Evolutionary conservation across 2,797 vertebrate genomes (phyloP).

Genomic region (Eleutherodactylus coqui): DNA sequence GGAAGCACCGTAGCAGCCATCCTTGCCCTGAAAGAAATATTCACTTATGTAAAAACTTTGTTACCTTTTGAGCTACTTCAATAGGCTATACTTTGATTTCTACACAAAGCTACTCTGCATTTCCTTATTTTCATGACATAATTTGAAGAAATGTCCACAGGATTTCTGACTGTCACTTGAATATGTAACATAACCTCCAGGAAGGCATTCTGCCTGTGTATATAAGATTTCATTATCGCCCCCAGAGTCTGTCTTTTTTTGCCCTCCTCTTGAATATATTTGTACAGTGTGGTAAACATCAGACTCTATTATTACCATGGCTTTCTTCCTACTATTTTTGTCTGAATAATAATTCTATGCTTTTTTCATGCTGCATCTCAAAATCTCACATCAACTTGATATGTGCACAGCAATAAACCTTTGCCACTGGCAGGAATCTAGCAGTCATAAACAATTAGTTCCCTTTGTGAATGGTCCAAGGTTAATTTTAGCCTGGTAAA

Average conservation of each 20-base stretch:
- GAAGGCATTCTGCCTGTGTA: slow-evolving; percentile 1
- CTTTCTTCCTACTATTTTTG: not conserved
- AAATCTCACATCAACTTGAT: slow-evolving; percentile 53
- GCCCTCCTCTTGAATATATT: slow-evolving; percentile 24
- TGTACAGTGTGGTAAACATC: slow-evolving; percentile 19
- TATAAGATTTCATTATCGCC: not conserved
- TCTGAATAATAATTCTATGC: not conserved
- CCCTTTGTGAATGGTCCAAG: slow-evolving; percentile 69
- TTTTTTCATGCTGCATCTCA: slow-evolving; percentile 4
- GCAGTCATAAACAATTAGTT: slow-evolving; percentile 74
- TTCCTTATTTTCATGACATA: not conserved
- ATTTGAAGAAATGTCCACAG: slow-evolving; percentile 24
- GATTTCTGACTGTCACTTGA: not conserved
- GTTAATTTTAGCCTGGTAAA: slow-evolving; percentile 74
- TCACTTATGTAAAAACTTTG: not conserved
- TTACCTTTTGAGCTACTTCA: not conserved
- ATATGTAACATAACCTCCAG: slow-evolving; percentile 14
- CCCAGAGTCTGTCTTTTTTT: not conserved
- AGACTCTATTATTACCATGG: slow-evolving; percentile 13
- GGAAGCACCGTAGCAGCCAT: not conserved
- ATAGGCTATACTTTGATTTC: not conserved
- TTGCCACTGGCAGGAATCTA: slow-evolving; percentile 68
- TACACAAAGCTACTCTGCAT: not conserved
- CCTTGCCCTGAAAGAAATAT: not conserved
- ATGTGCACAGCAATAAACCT: slow-evolving; percentile 66